Base-by-base conservation (phyloP, 2,888 invertebrate genomes). In the Folsomia candida region DNA sequence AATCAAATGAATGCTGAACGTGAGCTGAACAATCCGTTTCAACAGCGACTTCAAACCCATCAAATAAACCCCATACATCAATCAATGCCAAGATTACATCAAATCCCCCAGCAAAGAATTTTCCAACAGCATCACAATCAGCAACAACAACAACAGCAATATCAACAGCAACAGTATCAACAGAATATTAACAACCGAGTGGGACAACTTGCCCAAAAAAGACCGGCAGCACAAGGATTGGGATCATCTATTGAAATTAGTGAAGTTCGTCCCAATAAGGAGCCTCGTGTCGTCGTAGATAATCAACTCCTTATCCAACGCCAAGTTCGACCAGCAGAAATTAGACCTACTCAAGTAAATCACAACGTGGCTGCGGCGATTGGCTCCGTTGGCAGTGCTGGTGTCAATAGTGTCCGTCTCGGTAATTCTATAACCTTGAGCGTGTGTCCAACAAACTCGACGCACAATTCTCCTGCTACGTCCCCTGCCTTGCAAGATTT, bases 391-490 rank as follows among this genome's bases (percentile, higher is more conserved):
- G 75, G 76, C 1, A 69, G 68, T 47, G 37, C 63, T 1, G 66
- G 66, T 1, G 28, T 65, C 2, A 70, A 67, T 51, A 62, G 62
- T 57, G 70, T 75, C 14, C 27, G 76, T 27, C 51, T 77, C 4
- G 77, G 77, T 14, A 72, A 71, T 54, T 70, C 74, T 4, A 74
- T 76, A 24, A 77, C 77, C 1, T 59, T 77, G 29, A 77, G 77
- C 70, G 74, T 77, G 11, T 76, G 74, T 59, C 67, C 64, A n/a
- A 29, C 60, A 11, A 57, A 57, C 57, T 11, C 11, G 11, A 6
- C 57, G 9, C 6, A 20, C 20, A n/a, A 11, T 22, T 57, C 22
- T 11, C 57, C 47, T 11, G 18, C 47, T 11, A 47, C 47, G 9
- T 47, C 47, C 47, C 47, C 47, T 11, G 47, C 18, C 47, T 18